phyloP scores from a whole-genome alignment of 2,888 invertebrate genomes.

The Apodemia mormo region DNA sequence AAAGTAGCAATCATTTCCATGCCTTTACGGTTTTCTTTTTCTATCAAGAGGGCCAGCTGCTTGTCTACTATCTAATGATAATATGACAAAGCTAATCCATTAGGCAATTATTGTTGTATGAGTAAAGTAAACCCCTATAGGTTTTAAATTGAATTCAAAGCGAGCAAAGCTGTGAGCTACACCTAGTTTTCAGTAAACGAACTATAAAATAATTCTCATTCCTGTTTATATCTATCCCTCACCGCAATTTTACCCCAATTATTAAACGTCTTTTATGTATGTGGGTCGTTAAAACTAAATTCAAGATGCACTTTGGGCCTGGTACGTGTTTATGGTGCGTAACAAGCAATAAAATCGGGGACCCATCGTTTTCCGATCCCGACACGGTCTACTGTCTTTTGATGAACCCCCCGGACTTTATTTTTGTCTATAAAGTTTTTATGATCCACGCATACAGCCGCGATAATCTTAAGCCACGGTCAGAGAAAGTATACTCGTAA shows the following conservation, averaged over 20 bases:
- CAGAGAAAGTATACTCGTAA: slow-evolving; percentile 72
- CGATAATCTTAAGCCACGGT: slow-evolving; percentile 61
- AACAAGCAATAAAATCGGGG: slow-evolving; percentile 77
- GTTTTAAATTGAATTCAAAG: no score
- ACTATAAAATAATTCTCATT: neutral
- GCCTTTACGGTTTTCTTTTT: no score
- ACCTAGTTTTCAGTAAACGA: neutral
- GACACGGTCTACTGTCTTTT: slow-evolving; percentile 54
- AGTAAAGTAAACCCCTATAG: no score
- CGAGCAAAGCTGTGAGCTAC: no score
- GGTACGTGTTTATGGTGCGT: slow-evolving; percentile 72
- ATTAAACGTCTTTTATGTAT: slow-evolving; percentile 65
- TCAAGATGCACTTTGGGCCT: slow-evolving; percentile 63
- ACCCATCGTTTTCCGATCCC: slow-evolving; percentile 73
- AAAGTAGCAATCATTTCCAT: no score
- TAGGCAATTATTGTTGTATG: no score
- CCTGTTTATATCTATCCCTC: neutral
- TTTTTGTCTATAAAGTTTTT: slow-evolving; percentile 71
- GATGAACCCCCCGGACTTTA: slow-evolving; percentile 74
- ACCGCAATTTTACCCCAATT: slow-evolving; percentile 44
- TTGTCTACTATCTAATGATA: no score
- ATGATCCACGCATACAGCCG: slow-evolving; percentile 56
- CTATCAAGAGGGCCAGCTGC: no score
- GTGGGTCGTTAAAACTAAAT: slow-evolving; percentile 54
- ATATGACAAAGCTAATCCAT: no score